Conservation (phyloP, 2,113 vertebrate species). For the Hippocampus comes region DNA sequence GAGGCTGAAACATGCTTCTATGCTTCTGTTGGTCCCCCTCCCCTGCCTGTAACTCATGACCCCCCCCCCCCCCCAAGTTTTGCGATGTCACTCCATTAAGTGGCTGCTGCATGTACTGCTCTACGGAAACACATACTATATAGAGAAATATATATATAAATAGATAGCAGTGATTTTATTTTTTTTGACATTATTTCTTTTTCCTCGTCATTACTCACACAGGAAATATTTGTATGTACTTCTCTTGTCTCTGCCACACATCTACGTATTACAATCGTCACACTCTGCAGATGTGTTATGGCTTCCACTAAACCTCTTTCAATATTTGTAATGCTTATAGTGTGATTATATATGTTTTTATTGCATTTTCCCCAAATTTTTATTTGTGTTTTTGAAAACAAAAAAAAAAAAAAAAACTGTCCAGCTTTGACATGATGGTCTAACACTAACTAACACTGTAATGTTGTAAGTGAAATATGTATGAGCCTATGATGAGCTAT, state of each 20-base stretch:
- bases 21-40: slow-evolving; percentile 59
- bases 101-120: slow-evolving; percentile 80
- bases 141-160: slow-evolving; percentile 79
- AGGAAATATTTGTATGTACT: slow-evolving; percentile 72
- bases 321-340: slow-evolving; percentile 77
- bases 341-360: slow-evolving; percentile 71
- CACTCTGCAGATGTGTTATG: slow-evolving; percentile 65
- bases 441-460: slow-evolving; percentile 72
- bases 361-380: slow-evolving; percentile 48
- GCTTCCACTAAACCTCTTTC: slow-evolving; percentile 71
- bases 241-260: slow-evolving; percentile 67
- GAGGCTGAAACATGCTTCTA: slow-evolving; percentile 47
- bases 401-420: slow-evolving; percentile 56
- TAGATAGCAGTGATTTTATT: slow-evolving; percentile 78
- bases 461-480: slow-evolving; percentile 78
- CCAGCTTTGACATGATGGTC: slow-evolving; percentile 75
- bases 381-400: slow-evolving; percentile 62
- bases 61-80: slow-evolving; percentile 64
- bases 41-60: slow-evolving; percentile 67
- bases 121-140: slow-evolving; percentile 77
- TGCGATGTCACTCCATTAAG: slow-evolving; percentile 73
- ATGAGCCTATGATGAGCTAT: slow-evolving; percentile 74
- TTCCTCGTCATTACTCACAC: slow-evolving; percentile 65
- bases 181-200: slow-evolving; percentile 75
- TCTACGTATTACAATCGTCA: slow-evolving; percentile 67